Evolutionary conservation across 2,888 invertebrate genomes (phyloP).

Genomic region (Ceraclea dissimilis): DNA sequence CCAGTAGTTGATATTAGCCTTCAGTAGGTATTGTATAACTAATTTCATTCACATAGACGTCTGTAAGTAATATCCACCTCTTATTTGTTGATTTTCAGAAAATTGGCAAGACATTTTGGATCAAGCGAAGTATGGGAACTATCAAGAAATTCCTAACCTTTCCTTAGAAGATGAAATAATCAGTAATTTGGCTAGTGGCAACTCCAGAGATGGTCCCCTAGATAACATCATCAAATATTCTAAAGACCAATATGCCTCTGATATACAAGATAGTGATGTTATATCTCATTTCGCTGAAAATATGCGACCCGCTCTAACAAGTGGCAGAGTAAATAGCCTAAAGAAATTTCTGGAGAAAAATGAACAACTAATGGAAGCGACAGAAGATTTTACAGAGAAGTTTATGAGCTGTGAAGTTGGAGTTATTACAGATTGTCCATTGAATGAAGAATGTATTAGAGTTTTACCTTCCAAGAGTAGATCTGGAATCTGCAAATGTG

Average conservation of each 20-base stretch:
- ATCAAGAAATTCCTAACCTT: slow-evolving; percentile 37
- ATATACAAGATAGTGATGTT: slow-evolving; percentile 33
- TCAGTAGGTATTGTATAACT: too few relatives aligned
- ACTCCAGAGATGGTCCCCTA: slow-evolving; percentile 34
- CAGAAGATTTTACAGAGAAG: slow-evolving; percentile 38
- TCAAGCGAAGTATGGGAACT: slow-evolving; percentile 38
- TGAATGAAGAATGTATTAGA: slow-evolving; percentile 63
- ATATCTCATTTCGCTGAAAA: slow-evolving; percentile 23
- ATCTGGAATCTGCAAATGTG: slow-evolving; percentile 67
- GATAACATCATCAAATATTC: slow-evolving; percentile 35
- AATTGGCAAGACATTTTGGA: slow-evolving; percentile 47
- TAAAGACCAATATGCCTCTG: slow-evolving; percentile 25
- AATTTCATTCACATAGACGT: too few relatives aligned
- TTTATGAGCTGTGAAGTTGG: slow-evolving; percentile 56
- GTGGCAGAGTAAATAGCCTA: slow-evolving; percentile 15
- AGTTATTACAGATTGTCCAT: slow-evolving; percentile 50
- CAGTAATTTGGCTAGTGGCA: slow-evolving; percentile 31
- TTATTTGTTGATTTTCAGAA: slow-evolving; percentile 34
- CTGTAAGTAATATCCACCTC: too few relatives aligned
- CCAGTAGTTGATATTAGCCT: too few relatives aligned
- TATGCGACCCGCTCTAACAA: slow-evolving; percentile 15
- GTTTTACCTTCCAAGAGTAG: slow-evolving; percentile 42
- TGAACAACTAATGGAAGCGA: slow-evolving; percentile 43
- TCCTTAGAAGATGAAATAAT: slow-evolving; percentile 38
- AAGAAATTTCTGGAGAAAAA: slow-evolving; percentile 31